A percentile compares a stretch with the other conserved stretches of the same genome.
phyloP scores from a whole-genome alignment of 1,140 invertebrate species.

The Halictus rubicundus region DNA sequence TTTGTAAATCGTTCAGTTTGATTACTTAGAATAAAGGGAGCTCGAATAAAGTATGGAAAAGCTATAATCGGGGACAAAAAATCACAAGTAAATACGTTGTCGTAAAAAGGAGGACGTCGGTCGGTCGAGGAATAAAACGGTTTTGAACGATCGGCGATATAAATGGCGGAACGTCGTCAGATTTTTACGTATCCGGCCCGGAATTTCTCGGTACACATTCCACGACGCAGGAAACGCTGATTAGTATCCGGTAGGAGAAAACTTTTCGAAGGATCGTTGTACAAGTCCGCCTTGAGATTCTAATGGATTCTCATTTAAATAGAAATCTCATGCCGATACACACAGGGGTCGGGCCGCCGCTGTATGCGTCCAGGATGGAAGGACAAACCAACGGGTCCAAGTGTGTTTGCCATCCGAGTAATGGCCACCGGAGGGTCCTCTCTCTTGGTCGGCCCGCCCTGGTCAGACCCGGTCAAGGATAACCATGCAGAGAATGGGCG shows the following conservation, averaged over 20 bases:
- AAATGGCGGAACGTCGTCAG: neutral
- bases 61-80: too few relatives aligned
- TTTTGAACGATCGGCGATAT: neutral
- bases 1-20: too few relatives aligned
- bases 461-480: conserved; percentile 72
- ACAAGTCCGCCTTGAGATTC: conserved; percentile 59
- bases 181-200: conserved; percentile 37
- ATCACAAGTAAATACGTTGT: too few relatives aligned
- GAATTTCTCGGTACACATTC: neutral
- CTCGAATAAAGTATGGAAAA: too few relatives aligned
- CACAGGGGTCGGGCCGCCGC: conserved; percentile 59
- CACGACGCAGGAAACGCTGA: conserved; percentile 61
- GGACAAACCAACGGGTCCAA: conserved; percentile 74
- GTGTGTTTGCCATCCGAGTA: conserved; percentile 81
- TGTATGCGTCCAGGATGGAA: conserved; percentile 62
- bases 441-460: conserved; percentile 61
- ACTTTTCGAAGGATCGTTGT: conserved; percentile 50
- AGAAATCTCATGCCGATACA: conserved; percentile 80
- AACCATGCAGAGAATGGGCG: conserved; percentile 75
- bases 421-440: conserved; percentile 76
- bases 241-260: conserved; percentile 63
- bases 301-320: conserved; percentile 81
- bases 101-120: too few relatives aligned
- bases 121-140: too few relatives aligned
- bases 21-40: too few relatives aligned